Evolutionary conservation across 2,797 vertebrate species (phyloP).

Genomic region (Melanotaenia parkinsoni): DNA sequence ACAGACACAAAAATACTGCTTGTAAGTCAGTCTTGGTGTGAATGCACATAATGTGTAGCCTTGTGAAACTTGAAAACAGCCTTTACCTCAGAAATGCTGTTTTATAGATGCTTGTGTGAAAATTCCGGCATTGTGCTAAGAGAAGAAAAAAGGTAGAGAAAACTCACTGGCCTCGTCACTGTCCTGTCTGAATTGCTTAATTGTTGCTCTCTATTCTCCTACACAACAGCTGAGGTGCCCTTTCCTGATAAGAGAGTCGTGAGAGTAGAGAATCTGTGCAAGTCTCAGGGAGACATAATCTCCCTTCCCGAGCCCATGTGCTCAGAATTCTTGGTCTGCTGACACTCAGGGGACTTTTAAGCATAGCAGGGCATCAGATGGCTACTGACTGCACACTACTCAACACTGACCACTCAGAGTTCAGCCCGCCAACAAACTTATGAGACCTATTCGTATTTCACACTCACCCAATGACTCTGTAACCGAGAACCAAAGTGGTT

Average conservation of each 20-base stretch:
- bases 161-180: constrained; percentile 18
- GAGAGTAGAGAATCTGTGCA: constrained; percentile 61
- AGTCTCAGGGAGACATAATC: constrained; percentile 70
- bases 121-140: neutral
- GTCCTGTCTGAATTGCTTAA: constrained; percentile 51
- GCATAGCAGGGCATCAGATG: constrained; percentile 60
- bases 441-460: constrained; percentile 66
- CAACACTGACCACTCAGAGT: constrained; percentile 45
- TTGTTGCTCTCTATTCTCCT: constrained; percentile 53
- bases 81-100: constrained; percentile 26
- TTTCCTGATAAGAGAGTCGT: constrained; percentile 66
- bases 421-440: constrained; percentile 50
- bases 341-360: constrained; percentile 54
- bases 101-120: neutral
- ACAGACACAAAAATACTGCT: constrained; percentile 34
- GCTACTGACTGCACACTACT: constrained; percentile 37
- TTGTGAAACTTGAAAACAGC: constrained; percentile 23
- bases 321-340: constrained; percentile 33
- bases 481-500: constrained; percentile 29
- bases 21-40: constrained; percentile 16
- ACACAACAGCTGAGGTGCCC: constrained; percentile 33
- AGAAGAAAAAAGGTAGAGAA: constrained; percentile 13
- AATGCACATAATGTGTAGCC: constrained; percentile 17
- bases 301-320: constrained; percentile 27
- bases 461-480: constrained; percentile 40